Evolutionary conservation across 2,888 invertebrate genomes (phyloP), one percentile per base, ranked within the genome.

Genomic region (Perizoma flavofasciatum): DNA sequence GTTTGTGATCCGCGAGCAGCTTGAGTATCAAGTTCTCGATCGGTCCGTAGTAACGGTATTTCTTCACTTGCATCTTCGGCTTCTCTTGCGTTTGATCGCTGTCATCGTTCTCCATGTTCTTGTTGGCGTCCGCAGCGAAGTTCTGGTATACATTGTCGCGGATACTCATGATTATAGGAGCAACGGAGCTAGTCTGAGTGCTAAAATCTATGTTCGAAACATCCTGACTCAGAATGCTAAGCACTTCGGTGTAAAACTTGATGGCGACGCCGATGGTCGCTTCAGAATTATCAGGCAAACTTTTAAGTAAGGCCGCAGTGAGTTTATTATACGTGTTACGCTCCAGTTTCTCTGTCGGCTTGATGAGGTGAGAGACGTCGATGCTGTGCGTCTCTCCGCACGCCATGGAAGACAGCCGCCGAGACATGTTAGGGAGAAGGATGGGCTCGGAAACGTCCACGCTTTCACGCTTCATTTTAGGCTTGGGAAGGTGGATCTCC

Each of bases 121-220:
- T 92, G 50, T 90, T 91, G 0, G 88, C 81, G 43, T 92, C 92
- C 0, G 81, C 78, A 0, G 89, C 77, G 59, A 91, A 91, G 55
- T 91, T 91, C 61, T 92, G 91, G 59, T 92, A 91, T 0, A 92
- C 92, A 46, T 92, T 92, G 61, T 92, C 92, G 35, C 90, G 88
- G 37, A 92, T 92, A 56, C 91, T 91, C 92, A 92, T 91, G 3
- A 92, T 91, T 0, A 92, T 91, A 0, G 92, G 92, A 5, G 92
- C 92, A 0, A 92, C 92, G 0, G 91, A 83, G 55, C 86, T 84
- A 0, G 89, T 86, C 55, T 87, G 85, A 0, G 81, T 68, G 0
- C 87, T 79, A 65, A 92, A 92, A 52, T 92, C 92, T 0, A 88
- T 80, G 10, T 54, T 48, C 0, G 76, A 63, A 0, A 89, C 80